A percentile compares a stretch with the other conserved stretches of the same genome.
These are phyloP conservation scores for Phalloptychus januarius DNA, from an alignment of 2,797 vertebrate genomes.

Conservation along the genomic window DNA sequence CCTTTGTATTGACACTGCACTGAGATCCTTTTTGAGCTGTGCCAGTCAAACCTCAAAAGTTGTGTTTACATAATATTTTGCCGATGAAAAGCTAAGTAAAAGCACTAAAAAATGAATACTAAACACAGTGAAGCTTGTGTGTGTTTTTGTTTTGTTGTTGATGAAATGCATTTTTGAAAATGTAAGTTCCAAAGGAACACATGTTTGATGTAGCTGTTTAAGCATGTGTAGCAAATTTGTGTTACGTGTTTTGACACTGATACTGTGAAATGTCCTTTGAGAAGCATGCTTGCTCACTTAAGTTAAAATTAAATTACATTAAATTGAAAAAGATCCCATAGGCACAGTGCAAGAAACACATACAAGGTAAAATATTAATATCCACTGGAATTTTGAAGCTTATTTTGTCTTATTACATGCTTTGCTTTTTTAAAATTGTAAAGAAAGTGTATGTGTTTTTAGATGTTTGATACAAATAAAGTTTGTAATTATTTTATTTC, in stretches of 20 bases:
- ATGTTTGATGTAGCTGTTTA: constrained; percentile 20
- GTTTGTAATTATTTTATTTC: constrained; percentile 36
- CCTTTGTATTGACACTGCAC: constrained; percentile 49
- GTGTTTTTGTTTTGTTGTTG: neutral
- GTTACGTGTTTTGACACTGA: constrained; percentile 35
- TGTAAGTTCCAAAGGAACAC: constrained; percentile 16
- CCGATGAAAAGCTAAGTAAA: constrained; percentile 9
- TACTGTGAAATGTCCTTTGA: constrained; percentile 52
- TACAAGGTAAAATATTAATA: neutral
- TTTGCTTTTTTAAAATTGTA: constrained; percentile 27
- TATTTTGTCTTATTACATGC: constrained; percentile 26
- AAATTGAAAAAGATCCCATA: neutral
- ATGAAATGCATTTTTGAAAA: neutral
- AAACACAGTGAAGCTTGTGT: neutral
- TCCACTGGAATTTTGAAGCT: neutral
- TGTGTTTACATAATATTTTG: constrained; percentile 30
- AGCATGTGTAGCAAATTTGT: constrained; percentile 13
- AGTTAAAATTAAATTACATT: neutral
- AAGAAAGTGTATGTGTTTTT: constrained; percentile 37
- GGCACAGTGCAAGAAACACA: constrained; percentile 7
- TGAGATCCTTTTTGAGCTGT: constrained; percentile 39
- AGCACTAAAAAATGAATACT: neutral
- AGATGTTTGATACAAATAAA: constrained; percentile 55
- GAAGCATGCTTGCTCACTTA: constrained; percentile 19
- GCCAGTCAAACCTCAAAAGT: constrained; percentile 21